Evolutionary conservation across 2,797 vertebrate genomes (phyloP), one percentile per base, ranked within the genome.

Genomic region (Sciurus carolinensis): DNA sequence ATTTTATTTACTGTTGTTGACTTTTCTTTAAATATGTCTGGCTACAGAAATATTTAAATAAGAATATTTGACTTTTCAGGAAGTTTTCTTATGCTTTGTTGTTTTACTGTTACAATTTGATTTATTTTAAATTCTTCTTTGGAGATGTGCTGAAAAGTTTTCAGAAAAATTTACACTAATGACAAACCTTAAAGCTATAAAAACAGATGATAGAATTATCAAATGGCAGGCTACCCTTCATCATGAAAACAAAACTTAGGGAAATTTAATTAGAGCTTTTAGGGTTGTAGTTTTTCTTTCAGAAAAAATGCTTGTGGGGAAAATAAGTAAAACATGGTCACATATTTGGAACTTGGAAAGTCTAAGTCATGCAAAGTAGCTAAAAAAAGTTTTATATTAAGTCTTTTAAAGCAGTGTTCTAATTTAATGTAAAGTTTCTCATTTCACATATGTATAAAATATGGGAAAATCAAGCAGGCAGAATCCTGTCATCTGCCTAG

Each of bases 61-160:
- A 67, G 96, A 94, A 28, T 44, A 77, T 18, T 18, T 64, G 62
- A 26, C 33, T 95, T 98, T 98, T 75, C 83, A 95, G 75, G 28
- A 82, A 71, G 80, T 80, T 96, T 96, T 97, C 80, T 87, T 93
- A 94, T 95, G 26, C 36, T 97, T 97, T 87, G 73, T 10, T 42
- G 12, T 50, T 20, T 30, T 87, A 15, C 5, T 13, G 72, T 39
- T 30, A 62, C 28, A 90, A 2, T 73, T 88, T 54, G 50, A 3
- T 79, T 30, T 67, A 92, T 96, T 86, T 64, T 90, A 87, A 71
- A 73, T 54, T n/a, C 3, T 26, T 54, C 95, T 90, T 42, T 87
- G 57, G 52, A 84, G 54, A 54, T 90, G 14, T 67, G 4, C 47
- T 59, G 13, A 50, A 44, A 39, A 71, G 44, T 90, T 95, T 95